phyloP scores from a whole-genome alignment of 2,888 invertebrate genomes.

The Agonopterix arenella region DNA sequence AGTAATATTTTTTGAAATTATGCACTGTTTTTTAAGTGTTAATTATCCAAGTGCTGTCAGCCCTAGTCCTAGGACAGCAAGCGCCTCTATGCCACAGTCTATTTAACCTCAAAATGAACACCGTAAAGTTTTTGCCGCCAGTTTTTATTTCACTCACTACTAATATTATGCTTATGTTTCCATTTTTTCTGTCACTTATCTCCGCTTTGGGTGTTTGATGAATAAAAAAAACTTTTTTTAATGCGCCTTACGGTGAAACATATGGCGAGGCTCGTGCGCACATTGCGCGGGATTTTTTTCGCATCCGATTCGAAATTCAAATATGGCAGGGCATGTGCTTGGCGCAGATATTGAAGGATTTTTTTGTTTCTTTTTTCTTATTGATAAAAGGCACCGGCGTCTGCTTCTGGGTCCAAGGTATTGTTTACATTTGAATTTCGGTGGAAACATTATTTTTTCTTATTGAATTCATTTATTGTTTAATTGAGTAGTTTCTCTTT shows the following conservation, averaged over 20 bases:
- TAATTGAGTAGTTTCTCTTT: no score
- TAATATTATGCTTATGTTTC: conserved; percentile 75
- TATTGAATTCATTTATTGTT: no score
- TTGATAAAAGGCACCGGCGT: conserved; percentile 33
- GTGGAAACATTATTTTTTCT: no score
- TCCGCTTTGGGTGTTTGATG: conserved; percentile 57
- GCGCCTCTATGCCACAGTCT: conserved; percentile 39
- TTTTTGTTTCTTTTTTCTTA: conserved; percentile 32
- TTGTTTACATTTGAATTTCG: neutral
- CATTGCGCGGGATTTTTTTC: conserved; percentile 71
- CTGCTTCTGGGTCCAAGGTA: neutral
- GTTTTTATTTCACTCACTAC: conserved; percentile 61
- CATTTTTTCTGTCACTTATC: conserved; percentile 58
- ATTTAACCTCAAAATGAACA: conserved; percentile 63
- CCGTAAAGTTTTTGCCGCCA: conserved; percentile 41
- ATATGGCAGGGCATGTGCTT: conserved; percentile 60
- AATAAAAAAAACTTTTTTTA: conserved; percentile 54
- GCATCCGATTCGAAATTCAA: conserved; percentile 72
- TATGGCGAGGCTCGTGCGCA: conserved; percentile 71
- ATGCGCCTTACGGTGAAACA: conserved; percentile 31
- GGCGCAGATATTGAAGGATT: conserved; percentile 44
- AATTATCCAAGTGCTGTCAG: conserved; percentile 9
- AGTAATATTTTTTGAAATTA: no score
- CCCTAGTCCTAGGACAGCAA: conserved; percentile 21
- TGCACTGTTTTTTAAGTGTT: no score